phyloP scores from a whole-genome alignment of 2,888 invertebrate genomes.

The Patella caerulea region DNA sequence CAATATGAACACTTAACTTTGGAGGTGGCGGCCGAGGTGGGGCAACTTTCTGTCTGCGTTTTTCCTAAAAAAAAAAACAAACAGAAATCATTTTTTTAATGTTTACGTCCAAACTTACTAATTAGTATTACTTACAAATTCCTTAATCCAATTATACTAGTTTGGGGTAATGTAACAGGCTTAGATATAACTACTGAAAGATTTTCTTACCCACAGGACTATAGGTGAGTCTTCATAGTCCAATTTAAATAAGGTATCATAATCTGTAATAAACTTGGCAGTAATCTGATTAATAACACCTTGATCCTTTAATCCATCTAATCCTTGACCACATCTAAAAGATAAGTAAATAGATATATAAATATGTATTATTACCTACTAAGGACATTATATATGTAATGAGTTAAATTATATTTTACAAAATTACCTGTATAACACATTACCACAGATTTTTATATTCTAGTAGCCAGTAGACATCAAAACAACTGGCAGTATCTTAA shows the following conservation, averaged over 20 bases:
- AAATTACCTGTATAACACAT: too few species aligned
- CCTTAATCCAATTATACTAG: too few species aligned
- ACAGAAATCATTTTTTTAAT: background rate
- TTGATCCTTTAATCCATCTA: conserved; percentile 71
- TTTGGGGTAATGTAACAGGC: too few species aligned
- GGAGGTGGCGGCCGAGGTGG: conserved; percentile 68
- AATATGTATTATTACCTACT: too few species aligned
- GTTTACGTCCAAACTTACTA: too few species aligned
- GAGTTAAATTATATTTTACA: too few species aligned
- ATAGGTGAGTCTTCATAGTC: conserved; percentile 49
- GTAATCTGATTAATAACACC: conserved; percentile 72
- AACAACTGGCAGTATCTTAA: too few species aligned
- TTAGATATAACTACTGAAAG: background rate
- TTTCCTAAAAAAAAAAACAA: conserved; percentile 38
- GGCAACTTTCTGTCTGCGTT: conserved; percentile 52
- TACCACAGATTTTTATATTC: too few species aligned
- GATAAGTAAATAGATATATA: background rate
- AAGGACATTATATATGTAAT: too few species aligned
- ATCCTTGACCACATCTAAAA: conserved; percentile 66
- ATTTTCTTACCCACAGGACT: conserved; percentile 49
- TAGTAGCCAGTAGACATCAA: too few species aligned
- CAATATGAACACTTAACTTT: conserved; percentile 43
- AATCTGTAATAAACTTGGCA: conserved; percentile 70
- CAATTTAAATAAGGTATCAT: conserved; percentile 67
- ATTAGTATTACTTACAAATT: too few species aligned